These are phyloP conservation scores for Myopa tessellatipennis DNA, from an alignment of 2,888 invertebrate species.

Conservation along the genomic window DNA sequence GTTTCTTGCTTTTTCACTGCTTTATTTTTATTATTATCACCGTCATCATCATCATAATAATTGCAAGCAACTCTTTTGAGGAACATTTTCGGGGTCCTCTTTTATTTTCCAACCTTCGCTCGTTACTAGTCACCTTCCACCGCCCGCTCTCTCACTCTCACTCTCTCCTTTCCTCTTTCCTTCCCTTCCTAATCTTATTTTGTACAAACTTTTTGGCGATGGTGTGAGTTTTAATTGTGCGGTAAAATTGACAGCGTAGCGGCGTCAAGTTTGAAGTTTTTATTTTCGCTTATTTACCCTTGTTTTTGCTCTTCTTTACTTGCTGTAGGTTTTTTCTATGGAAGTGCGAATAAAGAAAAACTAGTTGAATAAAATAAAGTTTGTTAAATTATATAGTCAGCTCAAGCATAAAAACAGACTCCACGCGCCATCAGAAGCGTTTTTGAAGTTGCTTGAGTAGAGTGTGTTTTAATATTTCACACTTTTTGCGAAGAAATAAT, in stretches of 20 bases:
- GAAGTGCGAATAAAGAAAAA: too few species aligned
- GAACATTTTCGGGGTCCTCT: too few species aligned
- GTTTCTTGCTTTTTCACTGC: neutral
- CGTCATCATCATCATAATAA: conserved; percentile 14
- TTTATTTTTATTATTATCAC: conserved; percentile 3
- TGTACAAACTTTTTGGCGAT: neutral
- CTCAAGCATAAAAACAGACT: neutral
- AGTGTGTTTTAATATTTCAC: too few species aligned
- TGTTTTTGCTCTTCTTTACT: neutral
- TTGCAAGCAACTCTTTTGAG: conserved; percentile 7
- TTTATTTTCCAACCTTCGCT: too few species aligned
- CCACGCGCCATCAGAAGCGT: too few species aligned
- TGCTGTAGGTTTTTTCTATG: too few species aligned
- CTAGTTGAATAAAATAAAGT: too few species aligned
- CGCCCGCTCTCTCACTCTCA: neutral
- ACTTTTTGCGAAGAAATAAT: too few species aligned
- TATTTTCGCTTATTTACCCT: neutral
- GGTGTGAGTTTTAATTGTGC: conserved; percentile 27
- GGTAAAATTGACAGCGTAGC: conserved; percentile 15
- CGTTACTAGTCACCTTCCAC: neutral
- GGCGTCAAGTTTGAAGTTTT: conserved; percentile 6
- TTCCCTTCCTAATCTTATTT: neutral
- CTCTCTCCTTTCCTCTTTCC: neutral
- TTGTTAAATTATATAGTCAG: neutral
- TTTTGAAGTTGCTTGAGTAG: too few species aligned